Base-by-base conservation (phyloP, 2,113 vertebrate genomes). In the Ceratotherium simum region DNA sequence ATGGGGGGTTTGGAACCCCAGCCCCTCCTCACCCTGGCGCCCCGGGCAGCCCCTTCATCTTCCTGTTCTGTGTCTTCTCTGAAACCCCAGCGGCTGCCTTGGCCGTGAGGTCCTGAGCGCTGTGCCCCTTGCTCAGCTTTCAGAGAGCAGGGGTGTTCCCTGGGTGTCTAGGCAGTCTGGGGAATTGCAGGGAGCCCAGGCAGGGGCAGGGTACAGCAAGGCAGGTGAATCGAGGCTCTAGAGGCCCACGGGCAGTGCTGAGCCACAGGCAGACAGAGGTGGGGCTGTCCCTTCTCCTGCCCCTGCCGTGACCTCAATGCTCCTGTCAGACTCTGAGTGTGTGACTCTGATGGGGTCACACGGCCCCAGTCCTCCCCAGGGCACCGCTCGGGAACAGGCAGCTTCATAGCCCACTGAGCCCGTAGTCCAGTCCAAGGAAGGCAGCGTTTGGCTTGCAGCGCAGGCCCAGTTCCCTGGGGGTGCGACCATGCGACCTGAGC, bases 371-470 rank as follows among this genome's bases (percentile, higher is more conserved):
- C 3, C 1, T 9, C 0, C 25, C 21, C 6, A 25, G 54, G 48
- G 39, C 12, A 18, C 13, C 0, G 0, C 46, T 31, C 12, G 8
- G 23, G 4, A 64, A 5, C 72, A 90, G 69, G 21, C 31, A 65
- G 2, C 64, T 13, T 29, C 5, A 1, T 4, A 9, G 39, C 3
- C 3, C 23, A 4, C 2, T 9, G 18, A 1, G 0, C n/a, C 14
- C 6, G 2, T 23, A 5, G n/a, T 39, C 31, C 58, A 10, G 18
- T 7, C 25, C 29, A 0, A 8, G 4, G 33, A 62, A 64, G 60
- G 62, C 29, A 12, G 7, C 56, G 18, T 46, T 25, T 29, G 78
- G n/a, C 62, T 85, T 18, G 42, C 5, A 5, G 62, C 48, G 33
- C 6, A 14, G 69, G 17, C 42, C 84, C 21, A 18, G 56, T 9